Evolutionary conservation across 2,113 vertebrate species (phyloP).

Genomic region (Podiceps cristatus): DNA sequence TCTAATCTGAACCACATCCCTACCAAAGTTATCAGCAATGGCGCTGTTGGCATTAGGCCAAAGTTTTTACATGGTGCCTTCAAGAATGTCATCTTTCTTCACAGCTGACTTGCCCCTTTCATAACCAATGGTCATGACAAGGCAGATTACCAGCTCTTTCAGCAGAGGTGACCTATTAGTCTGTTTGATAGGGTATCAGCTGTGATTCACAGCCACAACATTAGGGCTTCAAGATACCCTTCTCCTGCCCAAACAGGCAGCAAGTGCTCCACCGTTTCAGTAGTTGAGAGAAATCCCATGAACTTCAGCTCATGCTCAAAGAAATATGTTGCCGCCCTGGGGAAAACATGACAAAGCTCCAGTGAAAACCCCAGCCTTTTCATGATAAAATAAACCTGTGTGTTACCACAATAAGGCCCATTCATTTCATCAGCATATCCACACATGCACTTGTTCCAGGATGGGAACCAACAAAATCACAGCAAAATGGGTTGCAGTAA

Average conservation of each 20-base stretch:
- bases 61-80: background rate
- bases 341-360: background rate
- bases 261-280: background rate
- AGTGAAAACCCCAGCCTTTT: background rate
- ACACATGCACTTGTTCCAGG: background rate
- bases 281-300: background rate
- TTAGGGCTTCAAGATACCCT: background rate
- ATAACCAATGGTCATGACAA: background rate
- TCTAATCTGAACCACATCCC: background rate
- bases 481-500: background rate
- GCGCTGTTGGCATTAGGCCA: background rate
- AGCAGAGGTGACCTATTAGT: background rate
- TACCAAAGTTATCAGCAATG: background rate
- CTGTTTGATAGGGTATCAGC: background rate
- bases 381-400: background rate
- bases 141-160: background rate
- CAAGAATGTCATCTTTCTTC: slow-evolving; percentile 15
- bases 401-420: background rate
- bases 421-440: background rate
- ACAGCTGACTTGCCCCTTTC: background rate
- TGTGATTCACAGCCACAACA: background rate
- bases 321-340: background rate
- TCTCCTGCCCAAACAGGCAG: background rate
- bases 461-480: slow-evolving; percentile 1
- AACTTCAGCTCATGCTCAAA: background rate